Base-by-base conservation (phyloP, 2,113 vertebrate genomes). In the Corythoichthys haematopterus region DNA sequence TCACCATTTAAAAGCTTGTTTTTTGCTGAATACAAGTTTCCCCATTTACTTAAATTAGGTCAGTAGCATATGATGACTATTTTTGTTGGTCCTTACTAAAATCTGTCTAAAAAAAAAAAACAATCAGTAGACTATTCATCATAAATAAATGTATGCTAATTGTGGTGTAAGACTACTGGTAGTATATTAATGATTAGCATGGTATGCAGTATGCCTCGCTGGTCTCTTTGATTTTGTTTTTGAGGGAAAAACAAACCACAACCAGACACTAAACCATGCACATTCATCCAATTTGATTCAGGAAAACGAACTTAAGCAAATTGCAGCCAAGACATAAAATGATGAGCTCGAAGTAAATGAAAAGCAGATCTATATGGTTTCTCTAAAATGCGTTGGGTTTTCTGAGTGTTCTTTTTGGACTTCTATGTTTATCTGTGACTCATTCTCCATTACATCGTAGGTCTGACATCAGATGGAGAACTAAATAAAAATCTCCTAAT, bases 21-120 rank as follows among this genome's bases (percentile, higher is more conserved):
- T 80, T 84, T 76, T 68, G 78, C 81, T 84, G 77, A 85, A 80
- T 77, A 77, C 43, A 75, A 76, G 70, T 88, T 87, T 78, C 69
- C 72, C 69, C 71, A 62, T 14, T 48, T 62, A 8, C 70, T 70
- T 69, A 69, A 81, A 76, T 79, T 64, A 70, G 79, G 70, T 78
- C 67, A 78, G 71, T 70, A 75, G 53, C 60, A 65, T 14, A 71
- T 72, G 74, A 76, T 6, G 0, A 69, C 67, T 69, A 1, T 74
- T 64, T 58, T 78, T 10, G 7, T 70, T 75, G 40, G 57, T 81
- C 63, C 66, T 74, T 59, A 12, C 38, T 75, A 63, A 43, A 43
- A 43, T 5, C 40, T 8, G 3, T 28, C 20, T 28, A 28, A 28
- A 28, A 28, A 28, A 28, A 28, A 28, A 28, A 28, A 11, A 43